Base-by-base conservation (phyloP, 2,797 vertebrate species). In the Enteromius paludinosus region DNA sequence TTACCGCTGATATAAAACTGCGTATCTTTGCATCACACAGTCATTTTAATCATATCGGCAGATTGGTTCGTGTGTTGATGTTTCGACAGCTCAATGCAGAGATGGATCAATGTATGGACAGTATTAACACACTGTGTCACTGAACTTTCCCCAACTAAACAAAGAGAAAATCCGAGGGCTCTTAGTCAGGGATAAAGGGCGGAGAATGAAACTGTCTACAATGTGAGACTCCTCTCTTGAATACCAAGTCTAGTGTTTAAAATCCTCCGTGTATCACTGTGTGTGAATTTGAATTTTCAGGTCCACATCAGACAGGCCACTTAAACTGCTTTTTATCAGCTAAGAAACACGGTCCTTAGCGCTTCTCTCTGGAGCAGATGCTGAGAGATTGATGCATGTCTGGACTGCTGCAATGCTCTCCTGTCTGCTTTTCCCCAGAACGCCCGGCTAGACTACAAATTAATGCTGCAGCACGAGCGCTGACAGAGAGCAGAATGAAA, bases 381-480 rank as follows among this genome's bases (percentile, higher is more conserved):
- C 73, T 69, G 73, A 49, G 73, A 77, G 73, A 83, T 70, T 77
- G 52, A 77, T 77, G 73, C 52, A 56, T 70, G 81, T 83, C 81
- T 77, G 73, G 81, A 49, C 49, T 33, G 80, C 80, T 68, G 71
- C 61, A 66, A 56, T 52, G 35, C 80, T 82, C 71, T 82, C 59
- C 61, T 54, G 73, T 69, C 72, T 76, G 73, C 64, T 77, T 73
- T 69, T 68, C 64, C 73, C 41, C 12, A 23, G 73, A 83, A 83
- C 14, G 64, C 72, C 72, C 62, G 64, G 81, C 81, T 83, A 83
- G 81, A 83, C 81, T 83, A 77, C 81, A 83, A 83, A 83, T 83
- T 77, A 83, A 83, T 83, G 81, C 81, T 83, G 81, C 81, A 45
- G 81, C 81, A 76, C 64, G 73, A 56, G 28, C 38, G 41, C 81